Evolutionary conservation across 1,140 invertebrate genomes (phyloP), one percentile per base, ranked within the genome.

Genomic region (Drosophila arawakana): DNA sequence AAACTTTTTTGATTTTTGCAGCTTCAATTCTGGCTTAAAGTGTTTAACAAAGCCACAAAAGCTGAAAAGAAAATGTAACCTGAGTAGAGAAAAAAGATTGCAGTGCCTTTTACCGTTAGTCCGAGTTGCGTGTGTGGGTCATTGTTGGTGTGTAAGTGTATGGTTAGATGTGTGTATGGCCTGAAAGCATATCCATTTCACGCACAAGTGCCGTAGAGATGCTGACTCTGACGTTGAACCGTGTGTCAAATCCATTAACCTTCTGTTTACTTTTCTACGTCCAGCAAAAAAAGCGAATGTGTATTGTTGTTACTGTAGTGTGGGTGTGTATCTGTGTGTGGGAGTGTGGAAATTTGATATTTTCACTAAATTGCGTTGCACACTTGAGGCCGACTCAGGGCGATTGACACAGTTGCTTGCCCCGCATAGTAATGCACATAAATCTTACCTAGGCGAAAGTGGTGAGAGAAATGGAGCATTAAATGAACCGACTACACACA

Each of bases 231-330:
- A 39, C 39, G 73, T 50, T 71, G 80, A 80, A 83, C 84, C 84
- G 84, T 89, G 85, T 83, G 90, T 91, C 90, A 91, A 90, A 90
- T 91, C 90, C 90, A 91, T 91, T 91, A 91, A 91, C 90, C 90
- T 91, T 89, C 90, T 91, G 80, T 91, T 91, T 91, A 91, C 90
- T 91, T 91, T 91, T 91, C 89, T 84, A 91, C 88, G 88, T 82
- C 78, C 72, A 80, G 69, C 59, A 62, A 78, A 81, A 82, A 82
- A 82, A 82, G 55, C 68, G 73, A 63, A 74, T 62, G 54, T 52
- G 59, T 66, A 39, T 41, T 41, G 37, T 54, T 57, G 18, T 30
- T 55, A 13, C 44, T 9, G n/a, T 35, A 30, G 46, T 67, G 34
- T 61, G 58, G 54, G 41, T 67, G 58, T 74, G 65, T 74, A 50